Base-by-base conservation (phyloP, 1,140 invertebrate genomes). In the Eriocheir sinensis region DNA sequence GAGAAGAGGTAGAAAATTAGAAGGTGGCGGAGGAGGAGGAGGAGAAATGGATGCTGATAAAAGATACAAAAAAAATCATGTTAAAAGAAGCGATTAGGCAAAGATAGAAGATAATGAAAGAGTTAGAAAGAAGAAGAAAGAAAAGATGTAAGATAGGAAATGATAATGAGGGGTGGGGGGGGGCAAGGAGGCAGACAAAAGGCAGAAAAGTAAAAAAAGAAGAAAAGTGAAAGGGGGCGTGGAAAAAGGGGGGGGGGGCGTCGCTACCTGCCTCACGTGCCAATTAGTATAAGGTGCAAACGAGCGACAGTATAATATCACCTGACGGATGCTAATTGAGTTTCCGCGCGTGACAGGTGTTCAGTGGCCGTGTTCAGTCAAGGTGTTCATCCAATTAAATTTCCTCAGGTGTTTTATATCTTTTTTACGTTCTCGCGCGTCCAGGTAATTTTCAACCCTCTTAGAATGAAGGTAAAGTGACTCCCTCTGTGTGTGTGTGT, bases 281-380 rank as follows among this genome's bases (percentile, higher is more conserved):
- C 60, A 72, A 72, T 72, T 72, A 72, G 60, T 72, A 72, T 72
- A 72, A 72, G 27, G 60, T n/a, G 60, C 21, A n/a, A 72, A 72
- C n/a, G 60, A 72, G n/a, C 60, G 60, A 72, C 60, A 72, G 27
- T n/a, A 72, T 72, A 72, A 72, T 72, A n/a, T n/a, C 60, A 6
- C 12, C 21, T 72, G 60, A 72, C 21, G 27, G 60, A 72, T 72
- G 60, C 60, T 72, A 72, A 72, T 72, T 72, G 60, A 72, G n/a
- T 72, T 72, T 72, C n/a, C 60, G n/a, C n/a, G n/a, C n/a, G 60
- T 72, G 60, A 72, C n/a, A n/a, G n/a, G 60, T 72, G 60, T 21
- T 72, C 21, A 72, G 60, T 72, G 60, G 60, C 60, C 21, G 60
- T 72, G 12, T 72, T n/a, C 21, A 72, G 60, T 72, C n/a, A 72